Percentiles rank a stretch among this genome's conserved stretches.
Conservation (phyloP, 2,797 vertebrate species). For the Dromococcyx pavoninus region DNA sequence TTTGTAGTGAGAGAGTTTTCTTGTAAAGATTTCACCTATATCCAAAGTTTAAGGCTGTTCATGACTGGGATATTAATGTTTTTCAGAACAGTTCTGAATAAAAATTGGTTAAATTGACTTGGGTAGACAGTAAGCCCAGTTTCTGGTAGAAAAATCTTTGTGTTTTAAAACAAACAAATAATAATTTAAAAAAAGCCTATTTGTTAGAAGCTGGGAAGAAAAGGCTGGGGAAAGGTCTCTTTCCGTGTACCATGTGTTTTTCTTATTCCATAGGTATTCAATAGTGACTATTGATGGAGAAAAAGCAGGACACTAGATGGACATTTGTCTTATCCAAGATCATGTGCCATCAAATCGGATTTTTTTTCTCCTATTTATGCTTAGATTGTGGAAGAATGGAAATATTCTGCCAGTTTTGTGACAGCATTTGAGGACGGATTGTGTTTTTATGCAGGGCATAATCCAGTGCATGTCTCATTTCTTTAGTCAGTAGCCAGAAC, state of each 20-base stretch:
- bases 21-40: background rate
- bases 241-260: background rate
- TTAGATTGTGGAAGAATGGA: background rate
- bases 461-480: background rate
- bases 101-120: background rate
- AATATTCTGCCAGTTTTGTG: background rate
- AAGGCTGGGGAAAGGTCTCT: background rate
- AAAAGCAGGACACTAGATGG: background rate
- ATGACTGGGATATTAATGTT: fast-evolving
- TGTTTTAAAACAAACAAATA: background rate
- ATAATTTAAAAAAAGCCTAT: background rate
- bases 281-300: background rate
- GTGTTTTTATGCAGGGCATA: background rate
- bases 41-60: background rate
- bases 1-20: background rate
- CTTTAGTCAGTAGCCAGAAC: background rate
- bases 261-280: background rate
- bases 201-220: background rate
- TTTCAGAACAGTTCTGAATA: background rate
- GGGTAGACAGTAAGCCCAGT: background rate
- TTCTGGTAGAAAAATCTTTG: background rate
- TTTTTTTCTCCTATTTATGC: background rate
- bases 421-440: background rate
- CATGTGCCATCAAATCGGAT: background rate
- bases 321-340: background rate